Conservation (phyloP, 2,113 vertebrate genomes). For the Lutjanus erythropterus region DNA sequence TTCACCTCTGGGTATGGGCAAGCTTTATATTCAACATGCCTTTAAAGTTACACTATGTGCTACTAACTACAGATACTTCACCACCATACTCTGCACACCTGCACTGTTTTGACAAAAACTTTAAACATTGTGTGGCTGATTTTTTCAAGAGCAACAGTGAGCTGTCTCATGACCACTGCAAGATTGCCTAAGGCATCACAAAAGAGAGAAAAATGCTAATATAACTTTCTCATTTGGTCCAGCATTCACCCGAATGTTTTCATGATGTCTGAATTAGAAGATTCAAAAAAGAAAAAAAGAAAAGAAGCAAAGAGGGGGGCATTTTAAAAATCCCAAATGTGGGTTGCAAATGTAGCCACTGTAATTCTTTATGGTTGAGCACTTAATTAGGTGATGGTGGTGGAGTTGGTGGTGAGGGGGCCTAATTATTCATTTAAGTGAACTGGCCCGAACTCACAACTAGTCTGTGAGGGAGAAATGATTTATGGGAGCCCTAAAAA, state of each 20-base stretch:
- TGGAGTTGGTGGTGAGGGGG: background rate
- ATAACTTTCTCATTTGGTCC: slow-evolving; percentile 1
- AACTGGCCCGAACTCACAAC: slow-evolving; percentile 60
- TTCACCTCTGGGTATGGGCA: slow-evolving; percentile 44
- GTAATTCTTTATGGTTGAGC: slow-evolving; percentile 52
- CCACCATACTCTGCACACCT: slow-evolving; percentile 41
- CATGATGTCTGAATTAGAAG: slow-evolving; percentile 24
- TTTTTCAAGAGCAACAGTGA: background rate
- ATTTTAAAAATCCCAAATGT: slow-evolving; percentile 38
- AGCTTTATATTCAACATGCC: slow-evolving; percentile 25
- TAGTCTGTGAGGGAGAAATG: slow-evolving; percentile 61
- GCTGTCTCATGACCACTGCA: background rate
- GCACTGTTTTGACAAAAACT: slow-evolving; percentile 20
- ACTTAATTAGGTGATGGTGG: slow-evolving; percentile 63
- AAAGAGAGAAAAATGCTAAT: background rate
- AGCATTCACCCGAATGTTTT: slow-evolving; percentile 10
- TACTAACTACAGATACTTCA: slow-evolving; percentile 15
- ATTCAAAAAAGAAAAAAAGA: background rate
- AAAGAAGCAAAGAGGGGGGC: background rate
- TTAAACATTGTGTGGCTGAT: background rate
- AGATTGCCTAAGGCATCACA: background rate
- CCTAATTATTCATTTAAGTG: slow-evolving; percentile 77
- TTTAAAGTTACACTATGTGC: slow-evolving; percentile 17
- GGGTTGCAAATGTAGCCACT: slow-evolving; percentile 23
- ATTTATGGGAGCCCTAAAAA: slow-evolving; percentile 71